These are phyloP conservation scores for Chloromyia formosa DNA, from an alignment of 2,888 invertebrate species.

Conservation along the genomic window DNA sequence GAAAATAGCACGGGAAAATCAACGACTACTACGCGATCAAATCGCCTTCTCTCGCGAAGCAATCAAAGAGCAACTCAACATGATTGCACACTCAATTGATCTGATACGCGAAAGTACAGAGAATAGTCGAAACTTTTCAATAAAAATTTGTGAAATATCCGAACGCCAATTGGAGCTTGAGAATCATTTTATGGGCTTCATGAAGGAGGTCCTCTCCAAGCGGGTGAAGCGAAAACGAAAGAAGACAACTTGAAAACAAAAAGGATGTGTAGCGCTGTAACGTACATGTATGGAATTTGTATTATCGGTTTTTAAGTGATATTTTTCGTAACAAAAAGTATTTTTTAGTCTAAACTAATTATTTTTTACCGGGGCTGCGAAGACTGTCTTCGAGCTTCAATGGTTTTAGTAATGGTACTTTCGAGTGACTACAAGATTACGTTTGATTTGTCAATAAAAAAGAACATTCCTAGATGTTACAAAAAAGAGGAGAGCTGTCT, in stretches of 20 bases:
- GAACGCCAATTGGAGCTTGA: slow-evolving; percentile 17
- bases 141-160: slow-evolving; percentile 29
- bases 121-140: slow-evolving; percentile 1
- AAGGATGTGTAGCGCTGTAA: neutral
- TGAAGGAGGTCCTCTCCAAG: slow-evolving; percentile 19
- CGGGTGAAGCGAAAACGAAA: slow-evolving; percentile 9
- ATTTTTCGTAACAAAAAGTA: no score
- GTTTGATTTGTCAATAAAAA: no score
- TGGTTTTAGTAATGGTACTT: no score
- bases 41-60: slow-evolving; percentile 30
- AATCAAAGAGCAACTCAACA: slow-evolving; percentile 17
- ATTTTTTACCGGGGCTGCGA: no score
- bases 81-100: slow-evolving; percentile 28
- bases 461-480: no score
- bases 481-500: no score
- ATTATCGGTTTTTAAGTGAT: no score
- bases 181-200: slow-evolving; percentile 21
- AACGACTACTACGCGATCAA: slow-evolving; percentile 9
- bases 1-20: slow-evolving; percentile 20
- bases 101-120: slow-evolving; percentile 23
- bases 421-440: no score
- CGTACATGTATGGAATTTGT: no score
- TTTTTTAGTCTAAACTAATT: no score
- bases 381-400: no score
- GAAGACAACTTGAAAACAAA: neutral